These are phyloP conservation scores for Synanthedon formicaeformis DNA, from an alignment of 2,888 invertebrate genomes.

Conservation along the genomic window DNA sequence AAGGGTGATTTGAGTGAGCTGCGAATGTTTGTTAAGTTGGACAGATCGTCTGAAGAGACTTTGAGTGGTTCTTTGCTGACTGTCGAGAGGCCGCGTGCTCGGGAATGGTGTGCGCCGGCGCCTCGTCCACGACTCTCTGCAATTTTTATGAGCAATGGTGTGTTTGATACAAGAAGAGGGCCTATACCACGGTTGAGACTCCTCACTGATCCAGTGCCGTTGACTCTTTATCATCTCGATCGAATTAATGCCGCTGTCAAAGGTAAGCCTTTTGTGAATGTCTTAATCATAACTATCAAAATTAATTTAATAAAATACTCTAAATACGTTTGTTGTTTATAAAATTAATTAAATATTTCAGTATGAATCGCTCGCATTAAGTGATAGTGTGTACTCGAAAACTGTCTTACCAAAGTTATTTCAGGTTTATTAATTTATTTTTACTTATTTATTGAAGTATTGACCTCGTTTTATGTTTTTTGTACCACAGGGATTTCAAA, in stretches of 20 bases:
- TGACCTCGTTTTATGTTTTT: too few relatives aligned
- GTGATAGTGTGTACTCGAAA: too few relatives aligned
- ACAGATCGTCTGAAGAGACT: slow-evolving; percentile 35
- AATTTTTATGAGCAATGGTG: slow-evolving; percentile 54
- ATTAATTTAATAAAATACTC: too few relatives aligned
- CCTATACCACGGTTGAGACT: slow-evolving; percentile 41
- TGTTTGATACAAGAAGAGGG: slow-evolving; percentile 32
- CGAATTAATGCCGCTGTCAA: slow-evolving; percentile 66
- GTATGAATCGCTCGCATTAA: too few relatives aligned
- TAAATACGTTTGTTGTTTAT: too few relatives aligned
- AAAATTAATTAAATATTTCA: too few relatives aligned
- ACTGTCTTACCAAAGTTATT: too few relatives aligned
- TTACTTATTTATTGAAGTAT: too few relatives aligned
- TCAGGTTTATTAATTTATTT: too few relatives aligned
- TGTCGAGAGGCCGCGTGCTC: slow-evolving; percentile 42
- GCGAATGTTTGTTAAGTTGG: slow-evolving; percentile 43
- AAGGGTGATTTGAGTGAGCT: slow-evolving; percentile 57
- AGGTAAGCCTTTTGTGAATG: slow-evolving; percentile 34
- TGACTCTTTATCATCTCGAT: slow-evolving; percentile 65
- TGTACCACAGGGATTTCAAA: too few relatives aligned
- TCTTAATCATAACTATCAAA: background rate
- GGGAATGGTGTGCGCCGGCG: slow-evolving; percentile 50
- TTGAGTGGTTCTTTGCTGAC: slow-evolving; percentile 52
- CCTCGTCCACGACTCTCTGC: slow-evolving; percentile 60
- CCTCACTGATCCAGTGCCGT: slow-evolving; percentile 62